Conservation (phyloP, 2,888 invertebrate species). For the Ischnus inquisitorius region DNA sequence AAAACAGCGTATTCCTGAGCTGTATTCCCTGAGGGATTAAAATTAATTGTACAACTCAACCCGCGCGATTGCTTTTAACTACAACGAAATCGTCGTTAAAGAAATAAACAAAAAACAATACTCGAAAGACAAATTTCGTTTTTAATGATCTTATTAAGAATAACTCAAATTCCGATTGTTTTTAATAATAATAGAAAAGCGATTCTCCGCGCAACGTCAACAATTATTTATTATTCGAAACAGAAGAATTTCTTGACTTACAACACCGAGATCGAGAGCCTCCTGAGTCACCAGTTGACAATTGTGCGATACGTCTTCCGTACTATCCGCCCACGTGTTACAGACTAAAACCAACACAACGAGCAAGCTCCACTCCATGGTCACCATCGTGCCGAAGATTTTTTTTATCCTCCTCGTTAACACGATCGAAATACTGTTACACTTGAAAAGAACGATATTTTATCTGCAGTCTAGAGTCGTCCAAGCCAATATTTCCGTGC, state of each 20-base stretch:
- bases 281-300: slow-evolving; percentile 77
- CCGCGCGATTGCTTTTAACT: too few relatives aligned
- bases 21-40: too few relatives aligned
- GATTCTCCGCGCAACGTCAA: background rate
- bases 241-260: slow-evolving; percentile 48
- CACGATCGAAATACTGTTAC: background rate
- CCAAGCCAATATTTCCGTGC: too few relatives aligned
- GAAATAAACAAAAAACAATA: too few relatives aligned
- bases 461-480: background rate
- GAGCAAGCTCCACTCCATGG: slow-evolving; percentile 76
- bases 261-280: slow-evolving; percentile 77
- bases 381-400: slow-evolving; percentile 42
- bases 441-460: slow-evolving; percentile 7
- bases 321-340: slow-evolving; percentile 77
- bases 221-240: background rate
- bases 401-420: slow-evolving; percentile 17
- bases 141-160: too few relatives aligned
- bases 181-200: too few relatives aligned
- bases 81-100: too few relatives aligned
- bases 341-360: slow-evolving; percentile 74
- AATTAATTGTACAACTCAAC: too few relatives aligned
- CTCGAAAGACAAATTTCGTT: too few relatives aligned
- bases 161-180: too few relatives aligned
- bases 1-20: too few relatives aligned
- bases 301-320: slow-evolving; percentile 69